phyloP scores from a whole-genome alignment of 2,797 vertebrate species.

The Schizopygopsis pylzovi region DNA sequence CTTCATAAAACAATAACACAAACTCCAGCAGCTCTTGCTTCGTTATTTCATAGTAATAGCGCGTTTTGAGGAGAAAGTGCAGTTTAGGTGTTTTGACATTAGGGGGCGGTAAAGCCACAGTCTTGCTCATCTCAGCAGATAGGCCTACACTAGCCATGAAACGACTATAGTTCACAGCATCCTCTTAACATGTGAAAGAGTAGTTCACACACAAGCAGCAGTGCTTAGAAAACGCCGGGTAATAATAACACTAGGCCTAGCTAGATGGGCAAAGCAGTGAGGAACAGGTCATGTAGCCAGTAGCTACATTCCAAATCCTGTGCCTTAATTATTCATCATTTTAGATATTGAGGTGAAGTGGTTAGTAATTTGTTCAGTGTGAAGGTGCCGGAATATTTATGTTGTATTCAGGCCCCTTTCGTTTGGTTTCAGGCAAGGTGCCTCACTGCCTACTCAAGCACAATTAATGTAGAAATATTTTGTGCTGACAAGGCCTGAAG shows the following conservation, averaged over 20 bases:
- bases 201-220: background rate
- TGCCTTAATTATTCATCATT: background rate
- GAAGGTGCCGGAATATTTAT: background rate
- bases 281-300: background rate
- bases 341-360: background rate
- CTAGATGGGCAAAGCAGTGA: background rate
- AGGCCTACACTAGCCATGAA: background rate
- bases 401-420: background rate
- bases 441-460: background rate
- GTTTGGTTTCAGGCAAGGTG: background rate
- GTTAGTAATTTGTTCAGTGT: background rate
- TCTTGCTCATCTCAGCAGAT: background rate
- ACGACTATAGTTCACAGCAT: background rate
- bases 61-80: background rate
- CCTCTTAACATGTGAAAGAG: background rate
- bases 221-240: background rate
- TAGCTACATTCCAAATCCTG: background rate
- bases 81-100: background rate
- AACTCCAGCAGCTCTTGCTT: conserved; percentile 29
- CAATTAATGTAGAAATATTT: background rate
- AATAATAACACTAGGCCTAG: background rate
- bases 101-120: conserved; percentile 29
- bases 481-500: background rate
- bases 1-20: conserved; percentile 40
- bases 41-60: conserved; percentile 12